Conservation (phyloP, 2,888 invertebrate genomes). For the Leptura quadrifasciata region DNA sequence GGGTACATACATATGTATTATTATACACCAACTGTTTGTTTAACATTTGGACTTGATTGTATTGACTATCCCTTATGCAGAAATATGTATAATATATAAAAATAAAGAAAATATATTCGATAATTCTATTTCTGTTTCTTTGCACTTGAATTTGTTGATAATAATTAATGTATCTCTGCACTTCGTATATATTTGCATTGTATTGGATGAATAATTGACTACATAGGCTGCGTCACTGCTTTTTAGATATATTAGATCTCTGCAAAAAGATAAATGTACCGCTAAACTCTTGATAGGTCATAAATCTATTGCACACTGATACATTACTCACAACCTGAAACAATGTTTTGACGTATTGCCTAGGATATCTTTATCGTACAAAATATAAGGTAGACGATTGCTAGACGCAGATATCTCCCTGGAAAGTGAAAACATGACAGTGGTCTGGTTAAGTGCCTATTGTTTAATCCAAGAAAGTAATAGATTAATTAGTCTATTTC, state of each 20-base stretch:
- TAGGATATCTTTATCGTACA: conserved; percentile 4
- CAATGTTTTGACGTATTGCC: conserved; percentile 22
- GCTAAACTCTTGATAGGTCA: not conserved
- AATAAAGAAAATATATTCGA: no score
- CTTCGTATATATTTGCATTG: not conserved
- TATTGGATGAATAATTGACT: not conserved
- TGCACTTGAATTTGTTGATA: no score
- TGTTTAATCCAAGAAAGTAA: conserved; percentile 22
- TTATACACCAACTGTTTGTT: no score
- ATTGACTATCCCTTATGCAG: no score
- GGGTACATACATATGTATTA: no score
- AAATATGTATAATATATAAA: no score
- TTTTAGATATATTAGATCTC: not conserved
- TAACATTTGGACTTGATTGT: no score
- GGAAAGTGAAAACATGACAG: conserved; percentile 26
- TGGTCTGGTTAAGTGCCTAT: conserved; percentile 12
- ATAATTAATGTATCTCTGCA: no score
- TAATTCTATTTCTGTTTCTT: no score
- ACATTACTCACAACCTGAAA: not conserved
- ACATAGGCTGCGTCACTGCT: not conserved
- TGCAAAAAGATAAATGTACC: conserved; percentile 10
- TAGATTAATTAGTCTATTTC: conserved; percentile 5
- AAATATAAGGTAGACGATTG: conserved; percentile 10
- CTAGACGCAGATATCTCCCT: conserved; percentile 14
- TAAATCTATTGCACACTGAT: conserved; percentile 12